Base-by-base conservation (phyloP, 64 coral and sea anemone species). In the Actinia equina region DNA sequence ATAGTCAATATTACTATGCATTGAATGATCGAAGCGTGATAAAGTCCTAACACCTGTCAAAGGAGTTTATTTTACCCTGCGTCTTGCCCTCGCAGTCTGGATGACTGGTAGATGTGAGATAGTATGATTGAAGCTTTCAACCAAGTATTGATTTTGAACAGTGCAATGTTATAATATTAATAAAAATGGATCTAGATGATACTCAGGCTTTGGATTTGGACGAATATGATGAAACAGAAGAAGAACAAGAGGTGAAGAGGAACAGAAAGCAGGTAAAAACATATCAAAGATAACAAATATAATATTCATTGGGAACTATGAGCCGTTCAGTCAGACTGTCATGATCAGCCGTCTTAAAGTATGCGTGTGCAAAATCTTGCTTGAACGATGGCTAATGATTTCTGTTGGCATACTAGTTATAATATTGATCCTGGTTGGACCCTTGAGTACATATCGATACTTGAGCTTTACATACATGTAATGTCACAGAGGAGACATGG, bases 181-280 rank as follows among this genome's bases (percentile, higher is more conserved):
- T 23, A 20, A 69, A 6, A 11, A 91, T 91, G 89, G 84, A 91
- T 91, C 51, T 91, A 5, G 89, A 91, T 45, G 84, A 59, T 53
- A 91, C 89, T 26, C 89, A 91, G 86, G 84, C 85, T n/a, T 76
- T 91, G 44, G 55, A 87, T 27, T 85, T 56, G 69, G 46, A 55
- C 11, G 71, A 65, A 20, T 71, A 64, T 44, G 85, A 87, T 23
- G 89, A 86, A 77, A 70, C 58, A 15, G 84, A 87, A 5, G 71
- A 49, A 49, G 46, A 49, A 49, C 46, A 79, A 43, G 77, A 79
- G 44, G 4, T 7, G 13, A 46, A 79, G 77, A 79, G 14, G 19
- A 17, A 79, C 77, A 79, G 37, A 79, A 79, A 79, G 43, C 44
- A 44, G 77, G 77, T 79, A 43, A 79, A 46, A 19, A 46, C 46